These are phyloP conservation scores for Enteromius paludinosus DNA, from an alignment of 2,797 vertebrate species.

Conservation along the genomic window DNA sequence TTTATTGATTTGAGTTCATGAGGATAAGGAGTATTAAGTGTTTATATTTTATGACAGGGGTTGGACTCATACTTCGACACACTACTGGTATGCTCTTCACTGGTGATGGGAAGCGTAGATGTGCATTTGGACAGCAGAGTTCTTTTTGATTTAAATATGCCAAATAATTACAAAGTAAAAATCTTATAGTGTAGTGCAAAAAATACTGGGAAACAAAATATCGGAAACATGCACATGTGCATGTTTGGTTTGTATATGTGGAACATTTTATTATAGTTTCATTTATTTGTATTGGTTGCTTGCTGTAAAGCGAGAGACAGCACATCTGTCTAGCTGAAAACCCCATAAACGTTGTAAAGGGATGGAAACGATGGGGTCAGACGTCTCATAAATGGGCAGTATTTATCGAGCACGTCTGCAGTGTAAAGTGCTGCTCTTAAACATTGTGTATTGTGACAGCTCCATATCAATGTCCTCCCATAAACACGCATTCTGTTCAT, in stretches of 20 bases:
- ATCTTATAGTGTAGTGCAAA: neutral
- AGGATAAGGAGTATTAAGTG: neutral
- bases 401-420: slow-evolving; percentile 8
- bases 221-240: neutral
- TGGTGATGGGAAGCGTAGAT: neutral
- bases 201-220: neutral
- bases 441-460: neutral
- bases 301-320: neutral
- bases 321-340: slow-evolving; percentile 12
- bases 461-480: neutral
- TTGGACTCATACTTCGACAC: neutral
- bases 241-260: neutral
- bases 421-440: slow-evolving; percentile 25
- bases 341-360: neutral
- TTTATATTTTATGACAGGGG: neutral
- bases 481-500: slow-evolving; percentile 49
- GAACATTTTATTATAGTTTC: neutral
- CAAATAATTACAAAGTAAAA: neutral
- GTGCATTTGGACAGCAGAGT: neutral
- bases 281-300: slow-evolving; percentile 9
- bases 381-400: slow-evolving; percentile 38
- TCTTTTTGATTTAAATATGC: neutral
- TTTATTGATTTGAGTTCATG: slow-evolving; percentile 9
- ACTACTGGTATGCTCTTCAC: neutral
- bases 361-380: slow-evolving; percentile 32